Base-by-base conservation (phyloP, 2,113 vertebrate genomes). In the Crotalus helleri region DNA sequence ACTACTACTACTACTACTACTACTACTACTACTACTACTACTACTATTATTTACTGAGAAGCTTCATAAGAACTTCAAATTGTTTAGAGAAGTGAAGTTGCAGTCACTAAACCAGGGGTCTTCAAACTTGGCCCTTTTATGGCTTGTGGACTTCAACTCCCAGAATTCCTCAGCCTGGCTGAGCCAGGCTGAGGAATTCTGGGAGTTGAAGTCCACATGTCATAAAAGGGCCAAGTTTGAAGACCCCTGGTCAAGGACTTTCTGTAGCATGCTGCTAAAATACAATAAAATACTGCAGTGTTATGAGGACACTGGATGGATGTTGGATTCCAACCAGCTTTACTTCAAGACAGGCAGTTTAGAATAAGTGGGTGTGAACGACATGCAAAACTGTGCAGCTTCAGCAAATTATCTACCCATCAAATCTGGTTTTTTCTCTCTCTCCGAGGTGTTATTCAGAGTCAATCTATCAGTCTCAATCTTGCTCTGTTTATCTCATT, bases 401-500 rank as follows among this genome's bases (percentile, higher is more conserved):
- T 46, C 26, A 54, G 7, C 51, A 90, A 69, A 90, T 33, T 53
- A 90, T 74, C 26, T 33, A 90, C 46, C 26, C 15, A 74, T 4
- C 26, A 51, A 51, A 44, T 61, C 23, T 64, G 19, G 19, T 69
- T 19, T 54, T 39, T 53, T 39, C 49, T 92, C 39, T 39, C 59
- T 74, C 39, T 92, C 9, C 0, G 0, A 94, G 88, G 69, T 10
- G 0, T 92, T 94, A 54, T 24, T 1, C 23, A 29, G 54, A 33
- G 61, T 53, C n/a, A 17, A 53, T 90, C 61, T 95, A 89, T 12
- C 46, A 91, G 64, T 54, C 33, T 93, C 87, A 93, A 53, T 15
- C 19, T 88, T 1, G 2, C 59, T 92, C 55, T 91, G 59, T 17
- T 23, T 51, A 91, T 90, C 64, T 17, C 33, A 94, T 93, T 93